These are phyloP conservation scores for Misgurnus anguillicaudatus DNA, from an alignment of 2,113 vertebrate species.

Conservation along the genomic window DNA sequence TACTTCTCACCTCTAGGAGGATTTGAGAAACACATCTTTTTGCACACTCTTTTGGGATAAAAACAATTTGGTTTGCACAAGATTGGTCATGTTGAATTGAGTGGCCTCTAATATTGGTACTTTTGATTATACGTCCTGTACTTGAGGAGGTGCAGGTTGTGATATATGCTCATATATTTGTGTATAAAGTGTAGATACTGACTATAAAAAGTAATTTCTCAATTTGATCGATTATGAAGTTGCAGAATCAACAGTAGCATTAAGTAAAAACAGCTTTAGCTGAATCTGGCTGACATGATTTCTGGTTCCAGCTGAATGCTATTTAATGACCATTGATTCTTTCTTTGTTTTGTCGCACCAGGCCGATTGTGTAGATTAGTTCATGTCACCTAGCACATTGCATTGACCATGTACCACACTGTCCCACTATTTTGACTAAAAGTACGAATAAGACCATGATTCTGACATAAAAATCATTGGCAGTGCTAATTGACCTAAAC, in stretches of 20 bases:
- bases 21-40: not conserved
- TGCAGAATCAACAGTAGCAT: conserved; percentile 27
- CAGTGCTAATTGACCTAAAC: conserved; percentile 10
- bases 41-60: not conserved
- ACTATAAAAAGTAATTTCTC: conserved; percentile 4
- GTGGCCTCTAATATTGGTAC: not conserved
- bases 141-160: not conserved
- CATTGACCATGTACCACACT: conserved; percentile 23
- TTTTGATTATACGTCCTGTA: conserved; percentile 11
- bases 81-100: not conserved
- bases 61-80: not conserved
- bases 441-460: not conserved
- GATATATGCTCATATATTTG: too few relatives aligned
- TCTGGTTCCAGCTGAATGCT: conserved; percentile 44
- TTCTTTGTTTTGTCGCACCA: conserved; percentile 38
- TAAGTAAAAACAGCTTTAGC: conserved; percentile 17
- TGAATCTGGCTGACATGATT: conserved; percentile 10
- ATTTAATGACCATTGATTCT: conserved; percentile 50
- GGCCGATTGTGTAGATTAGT: conserved; percentile 36
- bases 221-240: conserved; percentile 15
- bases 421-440: not conserved
- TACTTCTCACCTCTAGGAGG: conserved; percentile 29
- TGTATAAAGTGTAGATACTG: not conserved
- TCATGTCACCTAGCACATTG: conserved; percentile 23
- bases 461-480: conserved; percentile 2